Base-by-base conservation (phyloP, 2,797 vertebrate genomes). In the Danio albolineatus region DNA sequence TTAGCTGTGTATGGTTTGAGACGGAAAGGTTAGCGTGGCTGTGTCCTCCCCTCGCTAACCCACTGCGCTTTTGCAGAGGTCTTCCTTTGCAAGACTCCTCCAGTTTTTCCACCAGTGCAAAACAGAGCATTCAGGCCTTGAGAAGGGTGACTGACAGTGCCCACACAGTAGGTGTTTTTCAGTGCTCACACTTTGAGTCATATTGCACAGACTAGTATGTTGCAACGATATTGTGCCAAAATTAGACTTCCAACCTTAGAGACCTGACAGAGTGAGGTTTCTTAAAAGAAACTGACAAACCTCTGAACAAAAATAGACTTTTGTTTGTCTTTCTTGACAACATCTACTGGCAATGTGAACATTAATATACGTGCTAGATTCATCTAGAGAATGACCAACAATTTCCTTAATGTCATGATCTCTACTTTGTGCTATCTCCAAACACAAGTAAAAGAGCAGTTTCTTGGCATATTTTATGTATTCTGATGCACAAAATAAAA, bases 31-130 rank as follows among this genome's bases (percentile, higher is more conserved):
- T 74, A 80, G 54, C n/a, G 36, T 16, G 28, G 7, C 13, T 0
- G 36, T 21, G 13, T 8, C 21, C 28, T 44, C 17, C 5, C 12
- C 64, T 48, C 7, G 6, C 38, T 54, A 75, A 43, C 28, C 28
- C 28, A 28, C 28, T 28, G 28, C 28, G 28, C 28, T n/a, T n/a
- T n/a, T n/a, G n/a, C n/a, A n/a, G n/a, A n/a, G 17, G 49, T 64
- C 16, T 64, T 54, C 36, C 64, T 71, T 76, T 70, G 76, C 54
- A 61, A 7, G 39, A 72, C 84, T 79, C 82, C 79, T 76, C 69
- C 72, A 71, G 16, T 73, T 78, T 88, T 87, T 85, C 85, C 86
- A 80, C 65, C 83, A 44, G 54, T 81, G 79, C 36, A 6, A n/a
- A 44, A 39, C 73, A 51, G 51, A 56, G 51, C 57, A 6, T 51